A percentile compares a stretch with the other conserved stretches of the same genome.
These are phyloP conservation scores for Saccopteryx leptura DNA, from an alignment of 2,113 vertebrate species.

Conservation along the genomic window DNA sequence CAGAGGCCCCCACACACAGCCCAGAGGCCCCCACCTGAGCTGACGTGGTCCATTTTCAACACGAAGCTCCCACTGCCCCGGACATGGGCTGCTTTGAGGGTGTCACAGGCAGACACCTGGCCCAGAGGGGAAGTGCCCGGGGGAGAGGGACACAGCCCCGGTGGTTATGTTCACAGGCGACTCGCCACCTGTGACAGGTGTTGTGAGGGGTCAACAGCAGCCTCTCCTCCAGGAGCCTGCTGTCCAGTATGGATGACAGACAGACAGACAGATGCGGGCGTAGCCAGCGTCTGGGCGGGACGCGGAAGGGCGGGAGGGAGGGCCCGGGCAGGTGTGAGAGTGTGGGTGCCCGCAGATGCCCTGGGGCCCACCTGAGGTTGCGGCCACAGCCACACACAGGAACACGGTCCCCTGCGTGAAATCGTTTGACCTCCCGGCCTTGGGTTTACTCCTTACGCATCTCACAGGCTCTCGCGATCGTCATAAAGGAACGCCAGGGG, in stretches of 20 bases:
- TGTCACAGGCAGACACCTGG: background rate
- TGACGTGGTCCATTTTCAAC: background rate
- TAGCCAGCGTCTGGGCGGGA: fast-evolving
- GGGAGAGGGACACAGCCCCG: fast-evolving
- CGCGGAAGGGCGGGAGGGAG: fast-evolving
- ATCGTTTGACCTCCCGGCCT: too few relatives aligned
- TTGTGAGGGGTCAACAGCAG: background rate
- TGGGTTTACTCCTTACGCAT: background rate
- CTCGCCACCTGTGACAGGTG: background rate
- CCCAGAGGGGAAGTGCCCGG: fast-evolving
- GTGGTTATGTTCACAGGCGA: fast-evolving
- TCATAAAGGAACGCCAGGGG: background rate
- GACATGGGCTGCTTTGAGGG: fast-evolving
- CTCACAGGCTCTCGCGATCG: background rate
- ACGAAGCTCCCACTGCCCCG: fast-evolving
- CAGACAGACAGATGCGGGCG: too few relatives aligned
- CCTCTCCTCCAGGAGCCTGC: too few relatives aligned
- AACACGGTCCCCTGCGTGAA: background rate
- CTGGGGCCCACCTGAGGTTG: too few relatives aligned
- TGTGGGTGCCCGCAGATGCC: fast-evolving
- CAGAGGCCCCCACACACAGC: fast-evolving
- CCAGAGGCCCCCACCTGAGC: background rate
- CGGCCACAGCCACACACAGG: background rate
- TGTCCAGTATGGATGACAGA: background rate
- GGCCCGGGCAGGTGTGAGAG: fast-evolving